phyloP scores from a whole-genome alignment of 2,888 invertebrate species.

The Ditula angustiorana region DNA sequence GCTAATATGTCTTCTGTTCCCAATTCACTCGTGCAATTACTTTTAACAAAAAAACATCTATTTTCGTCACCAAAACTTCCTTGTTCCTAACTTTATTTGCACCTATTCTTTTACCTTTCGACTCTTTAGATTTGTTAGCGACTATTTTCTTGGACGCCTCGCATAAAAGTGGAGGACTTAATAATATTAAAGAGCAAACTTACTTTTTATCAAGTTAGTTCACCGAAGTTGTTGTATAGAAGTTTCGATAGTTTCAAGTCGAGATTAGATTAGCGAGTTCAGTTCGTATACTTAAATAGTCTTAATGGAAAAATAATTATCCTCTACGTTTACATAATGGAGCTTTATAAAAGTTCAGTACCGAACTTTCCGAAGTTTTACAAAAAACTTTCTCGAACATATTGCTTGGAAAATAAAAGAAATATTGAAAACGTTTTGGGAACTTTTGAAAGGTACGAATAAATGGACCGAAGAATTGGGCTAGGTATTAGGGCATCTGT shows the following conservation, averaged over 20 bases:
- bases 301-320: slow-evolving; percentile 4
- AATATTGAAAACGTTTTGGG: too few species aligned
- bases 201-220: background rate
- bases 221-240: background rate
- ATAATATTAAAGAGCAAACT: background rate
- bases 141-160: background rate
- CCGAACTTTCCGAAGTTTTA: background rate
- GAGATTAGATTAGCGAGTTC: slow-evolving; percentile 3
- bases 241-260: slow-evolving; percentile 3
- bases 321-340: background rate
- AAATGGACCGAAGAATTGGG: too few species aligned
- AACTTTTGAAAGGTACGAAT: too few species aligned
- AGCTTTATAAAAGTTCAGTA: background rate
- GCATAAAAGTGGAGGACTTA: background rate
- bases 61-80: background rate
- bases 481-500: too few species aligned
- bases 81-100: background rate
- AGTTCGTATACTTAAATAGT: background rate
- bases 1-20: slow-evolving; percentile 25
- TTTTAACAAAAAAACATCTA: slow-evolving; percentile 2
- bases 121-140: background rate
- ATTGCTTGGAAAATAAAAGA: too few species aligned
- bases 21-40: slow-evolving; percentile 23
- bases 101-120: background rate
- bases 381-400: background rate